Percentiles rank a stretch among this genome's conserved stretches.
These are phyloP conservation scores for Sarcophaga rosellei DNA, from an alignment of 2,888 invertebrate species.

Conservation along the genomic window DNA sequence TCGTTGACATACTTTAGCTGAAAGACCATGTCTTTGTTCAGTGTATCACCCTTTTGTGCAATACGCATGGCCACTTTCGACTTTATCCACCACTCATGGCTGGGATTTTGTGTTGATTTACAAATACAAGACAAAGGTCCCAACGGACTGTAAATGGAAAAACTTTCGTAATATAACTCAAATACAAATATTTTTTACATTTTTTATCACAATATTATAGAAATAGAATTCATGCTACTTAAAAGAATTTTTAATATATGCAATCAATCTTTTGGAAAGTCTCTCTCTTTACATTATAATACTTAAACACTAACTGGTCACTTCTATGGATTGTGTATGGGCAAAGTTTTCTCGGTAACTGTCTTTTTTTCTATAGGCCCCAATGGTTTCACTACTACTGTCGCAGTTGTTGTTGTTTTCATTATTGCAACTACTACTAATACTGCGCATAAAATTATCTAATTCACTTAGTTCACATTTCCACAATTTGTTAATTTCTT, in stretches of 20 bases:
- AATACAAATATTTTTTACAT: slow-evolving; percentile 68
- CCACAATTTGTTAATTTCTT: slow-evolving; percentile 77
- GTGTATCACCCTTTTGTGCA: slow-evolving; percentile 26
- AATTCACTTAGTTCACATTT: slow-evolving; percentile 83
- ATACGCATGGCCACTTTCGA: slow-evolving; percentile 68
- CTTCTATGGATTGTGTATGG: slow-evolving; percentile 36
- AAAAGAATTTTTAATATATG: background rate
- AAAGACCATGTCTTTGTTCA: slow-evolving; percentile 54
- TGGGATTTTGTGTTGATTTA: slow-evolving; percentile 71
- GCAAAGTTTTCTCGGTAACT: slow-evolving; percentile 39
- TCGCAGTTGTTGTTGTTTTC: too few species aligned
- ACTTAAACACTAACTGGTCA: slow-evolving; percentile 68
- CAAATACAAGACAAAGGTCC: slow-evolving; percentile 69
- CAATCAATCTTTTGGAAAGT: slow-evolving; percentile 43
- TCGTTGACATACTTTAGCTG: slow-evolving; percentile 61
- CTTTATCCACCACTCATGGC: slow-evolving; percentile 74
- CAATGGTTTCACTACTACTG: background rate
- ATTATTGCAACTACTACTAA: slow-evolving; percentile 76
- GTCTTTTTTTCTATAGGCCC: background rate
- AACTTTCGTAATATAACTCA: slow-evolving; percentile 80
- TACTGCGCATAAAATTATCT: slow-evolving; percentile 83
- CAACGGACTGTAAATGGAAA: slow-evolving; percentile 81
- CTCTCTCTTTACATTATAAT: slow-evolving; percentile 51
- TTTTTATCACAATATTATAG: slow-evolving; percentile 39
- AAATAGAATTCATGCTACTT: slow-evolving; percentile 36